Percentiles rank a stretch among this genome's conserved stretches.
phyloP scores from a whole-genome alignment of 2,888 invertebrate genomes.

The Eupithecia subfuscata region DNA sequence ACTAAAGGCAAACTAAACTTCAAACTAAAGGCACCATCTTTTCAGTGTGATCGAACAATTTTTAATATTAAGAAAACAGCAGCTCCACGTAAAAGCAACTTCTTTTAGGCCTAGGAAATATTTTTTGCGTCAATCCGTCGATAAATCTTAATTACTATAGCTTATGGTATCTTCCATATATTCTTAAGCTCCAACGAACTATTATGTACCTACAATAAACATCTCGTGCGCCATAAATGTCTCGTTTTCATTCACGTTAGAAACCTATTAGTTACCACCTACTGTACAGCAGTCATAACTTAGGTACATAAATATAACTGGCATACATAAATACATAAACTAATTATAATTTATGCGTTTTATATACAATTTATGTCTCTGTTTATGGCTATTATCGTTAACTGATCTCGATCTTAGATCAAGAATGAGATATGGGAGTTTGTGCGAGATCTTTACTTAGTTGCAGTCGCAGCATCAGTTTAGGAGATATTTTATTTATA shows the following conservation, averaged over 20 bases:
- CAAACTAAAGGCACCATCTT: too few species aligned
- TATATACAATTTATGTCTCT: not conserved
- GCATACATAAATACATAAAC: not conserved
- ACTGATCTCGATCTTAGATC: not conserved
- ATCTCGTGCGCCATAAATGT: not conserved
- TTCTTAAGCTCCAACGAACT: not conserved
- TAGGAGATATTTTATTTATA: not conserved
- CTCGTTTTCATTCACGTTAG: not conserved
- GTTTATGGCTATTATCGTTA: not conserved
- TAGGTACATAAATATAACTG: not conserved
- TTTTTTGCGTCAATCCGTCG: not conserved
- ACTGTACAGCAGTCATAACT: not conserved
- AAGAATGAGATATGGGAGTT: not conserved
- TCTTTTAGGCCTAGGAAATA: too few species aligned
- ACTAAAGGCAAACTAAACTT: too few species aligned
- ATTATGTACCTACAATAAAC: not conserved
- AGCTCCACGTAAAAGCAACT: too few species aligned
- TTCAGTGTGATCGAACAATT: too few species aligned
- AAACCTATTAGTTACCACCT: not conserved
- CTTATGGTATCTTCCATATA: not conserved
- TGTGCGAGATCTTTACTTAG: not conserved
- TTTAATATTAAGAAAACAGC: too few species aligned
- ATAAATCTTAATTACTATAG: not conserved
- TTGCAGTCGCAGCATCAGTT: too few species aligned
- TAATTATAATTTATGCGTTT: not conserved